phyloP scores from a whole-genome alignment of 2,113 vertebrate species.

The Cromileptes altivelis region DNA sequence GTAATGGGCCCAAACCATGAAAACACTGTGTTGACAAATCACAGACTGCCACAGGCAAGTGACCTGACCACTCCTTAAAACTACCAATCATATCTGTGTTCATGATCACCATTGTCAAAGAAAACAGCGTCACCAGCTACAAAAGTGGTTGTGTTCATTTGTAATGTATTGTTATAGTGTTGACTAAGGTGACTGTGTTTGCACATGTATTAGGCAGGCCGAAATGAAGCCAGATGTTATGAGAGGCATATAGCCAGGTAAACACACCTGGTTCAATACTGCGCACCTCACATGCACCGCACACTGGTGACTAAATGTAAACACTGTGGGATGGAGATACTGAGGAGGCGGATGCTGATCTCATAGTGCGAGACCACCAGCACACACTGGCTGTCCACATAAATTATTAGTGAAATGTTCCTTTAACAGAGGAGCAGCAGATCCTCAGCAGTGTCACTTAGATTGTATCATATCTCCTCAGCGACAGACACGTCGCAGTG shows the following conservation, averaged over 20 bases:
- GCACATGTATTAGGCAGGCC: neutral
- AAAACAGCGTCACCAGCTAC: neutral
- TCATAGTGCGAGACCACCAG: neutral
- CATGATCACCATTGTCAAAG: neutral
- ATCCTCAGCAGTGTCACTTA: slow-evolving; percentile 10
- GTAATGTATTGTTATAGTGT: neutral
- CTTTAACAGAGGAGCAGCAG: slow-evolving; percentile 13
- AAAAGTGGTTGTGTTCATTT: neutral
- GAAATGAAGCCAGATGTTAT: neutral
- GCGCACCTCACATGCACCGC: neutral
- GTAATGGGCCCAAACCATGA: no score
- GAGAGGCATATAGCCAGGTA: slow-evolving; percentile 7
- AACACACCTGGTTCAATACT: slow-evolving; percentile 21
- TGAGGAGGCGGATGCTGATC: slow-evolving; percentile 6
- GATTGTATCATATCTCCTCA: neutral
- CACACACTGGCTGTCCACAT: neutral
- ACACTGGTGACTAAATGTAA: neutral
- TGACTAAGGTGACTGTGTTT: neutral
- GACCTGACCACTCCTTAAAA: no score
- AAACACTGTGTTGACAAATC: no score
- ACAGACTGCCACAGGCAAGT: no score
- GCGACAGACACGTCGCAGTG: slow-evolving; percentile 4
- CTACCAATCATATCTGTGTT: neutral
- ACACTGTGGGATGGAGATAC: neutral
- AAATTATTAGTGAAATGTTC: slow-evolving; percentile 36